These are phyloP conservation scores for Venustaconcha ellipsiformis DNA, from an alignment of 1,140 invertebrate genomes.

Conservation along the genomic window DNA sequence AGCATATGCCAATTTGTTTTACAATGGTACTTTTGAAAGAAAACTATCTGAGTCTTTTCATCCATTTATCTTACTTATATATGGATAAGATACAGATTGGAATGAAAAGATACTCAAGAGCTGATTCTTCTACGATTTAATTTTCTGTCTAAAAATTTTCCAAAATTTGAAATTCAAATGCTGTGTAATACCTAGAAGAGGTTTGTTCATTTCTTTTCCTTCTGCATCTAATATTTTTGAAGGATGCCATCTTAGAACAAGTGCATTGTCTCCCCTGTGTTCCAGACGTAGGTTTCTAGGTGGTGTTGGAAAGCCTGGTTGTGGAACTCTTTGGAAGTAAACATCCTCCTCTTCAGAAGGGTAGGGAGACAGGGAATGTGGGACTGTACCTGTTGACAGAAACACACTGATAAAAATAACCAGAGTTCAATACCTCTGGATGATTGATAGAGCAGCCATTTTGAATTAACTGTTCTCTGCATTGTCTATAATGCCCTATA, in stretches of 20 bases:
- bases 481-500: no score
- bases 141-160: background rate
- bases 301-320: slow-evolving; percentile 49
- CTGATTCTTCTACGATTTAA: no score
- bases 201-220: slow-evolving; percentile 28
- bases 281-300: slow-evolving; percentile 40
- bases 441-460: no score
- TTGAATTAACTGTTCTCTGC: no score
- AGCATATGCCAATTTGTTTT: no score
- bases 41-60: no score
- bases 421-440: no score
- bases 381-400: slow-evolving; percentile 34
- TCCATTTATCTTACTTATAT: no score
- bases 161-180: background rate
- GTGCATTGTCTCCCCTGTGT: slow-evolving; percentile 39
- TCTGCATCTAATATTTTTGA: slow-evolving; percentile 36
- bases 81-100: no score
- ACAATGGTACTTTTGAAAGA: no score
- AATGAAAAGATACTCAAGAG: no score
- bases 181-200: slow-evolving; percentile 33
- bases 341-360: slow-evolving; percentile 47
- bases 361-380: slow-evolving; percentile 49
- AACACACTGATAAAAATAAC: no score
- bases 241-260: slow-evolving; percentile 49
- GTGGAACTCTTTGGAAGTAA: slow-evolving; percentile 42